Evolutionary conservation across 2,888 invertebrate species (phyloP), one percentile per base, ranked within the genome.

Genomic region (Hylaea fasciaria): DNA sequence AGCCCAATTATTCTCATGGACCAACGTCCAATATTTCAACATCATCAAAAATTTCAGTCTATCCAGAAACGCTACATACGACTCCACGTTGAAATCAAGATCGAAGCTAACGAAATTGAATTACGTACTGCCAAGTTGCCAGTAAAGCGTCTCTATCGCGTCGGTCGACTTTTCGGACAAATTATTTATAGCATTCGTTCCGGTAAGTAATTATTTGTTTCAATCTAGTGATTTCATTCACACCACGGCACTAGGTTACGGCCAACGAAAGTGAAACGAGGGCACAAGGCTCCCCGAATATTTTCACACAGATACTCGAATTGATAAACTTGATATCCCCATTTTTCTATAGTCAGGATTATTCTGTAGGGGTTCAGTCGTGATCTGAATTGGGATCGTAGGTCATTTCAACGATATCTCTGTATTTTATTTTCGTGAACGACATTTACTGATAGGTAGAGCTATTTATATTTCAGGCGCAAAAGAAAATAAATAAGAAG

Each of bases 181-280:
- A 7, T 17, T 28, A 9, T 45, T 29, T 45, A 58, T 29, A 55
- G 48, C 54, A 51, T 57, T 64, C 60, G 66, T 68, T 61, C 57
- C 51, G 54, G 57, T 61, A 29, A 44, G 55, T 52, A 55, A 61
- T 58, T 57, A 69, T 65, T 69, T 65, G 67, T 66, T 52, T 70
- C 64, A 45, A 66, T 70, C 62, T 69, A 72, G 43, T 64, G 48
- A 68, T 72, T 76, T 71, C 69, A 76, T 75, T 75, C 61, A 46
- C 45, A 46, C 45, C 14, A 39, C 37, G 17, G 52, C 62, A 73
- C 69, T 65, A 66, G 72, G 70, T 58, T 64, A 54, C 64, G 72
- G 62, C 66, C 59, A 68, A 73, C 76, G 82, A 82, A 83, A 84
- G 80, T 74, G 74, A 78, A 78, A 77, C 78, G 77, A 81, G 83